These are phyloP conservation scores for Eupithecia insigniata DNA, from an alignment of 2,888 invertebrate species.

Conservation along the genomic window DNA sequence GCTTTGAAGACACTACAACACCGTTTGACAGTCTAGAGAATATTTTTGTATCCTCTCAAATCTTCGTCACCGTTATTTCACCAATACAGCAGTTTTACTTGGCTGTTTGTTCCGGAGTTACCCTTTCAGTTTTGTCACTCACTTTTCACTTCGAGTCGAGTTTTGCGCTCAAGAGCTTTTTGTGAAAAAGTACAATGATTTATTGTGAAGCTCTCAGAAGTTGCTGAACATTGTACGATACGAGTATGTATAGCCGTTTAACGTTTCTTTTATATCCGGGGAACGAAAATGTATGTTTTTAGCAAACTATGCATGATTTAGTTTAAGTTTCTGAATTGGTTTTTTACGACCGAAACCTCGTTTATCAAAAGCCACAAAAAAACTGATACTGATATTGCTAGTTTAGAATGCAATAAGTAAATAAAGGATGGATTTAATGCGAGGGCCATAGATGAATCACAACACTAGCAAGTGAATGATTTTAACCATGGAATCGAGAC, in stretches of 20 bases:
- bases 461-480: too few relatives aligned
- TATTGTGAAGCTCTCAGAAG: constrained; percentile 27
- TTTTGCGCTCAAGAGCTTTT: constrained; percentile 28
- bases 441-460: too few relatives aligned
- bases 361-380: too few relatives aligned
- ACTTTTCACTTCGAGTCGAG: constrained; percentile 35
- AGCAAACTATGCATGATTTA: neutral
- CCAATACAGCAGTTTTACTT: constrained; percentile 20
- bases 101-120: constrained; percentile 34
- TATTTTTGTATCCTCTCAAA: neutral
- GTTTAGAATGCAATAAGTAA: too few relatives aligned
- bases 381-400: too few relatives aligned
- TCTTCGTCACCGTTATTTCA: neutral
- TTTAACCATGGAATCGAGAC: too few relatives aligned
- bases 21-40: neutral
- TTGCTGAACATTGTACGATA: constrained; percentile 15
- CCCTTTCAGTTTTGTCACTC: constrained; percentile 41
- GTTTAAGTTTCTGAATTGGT: neutral
- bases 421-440: too few relatives aligned
- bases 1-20: too few relatives aligned
- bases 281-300: neutral
- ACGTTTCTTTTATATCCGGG: neutral
- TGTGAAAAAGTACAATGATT: constrained; percentile 30
- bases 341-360: neutral
- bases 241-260: constrained; percentile 6